These are phyloP conservation scores for Chinchilla lanigera DNA, from an alignment of 2,113 vertebrate species.

Conservation along the genomic window DNA sequence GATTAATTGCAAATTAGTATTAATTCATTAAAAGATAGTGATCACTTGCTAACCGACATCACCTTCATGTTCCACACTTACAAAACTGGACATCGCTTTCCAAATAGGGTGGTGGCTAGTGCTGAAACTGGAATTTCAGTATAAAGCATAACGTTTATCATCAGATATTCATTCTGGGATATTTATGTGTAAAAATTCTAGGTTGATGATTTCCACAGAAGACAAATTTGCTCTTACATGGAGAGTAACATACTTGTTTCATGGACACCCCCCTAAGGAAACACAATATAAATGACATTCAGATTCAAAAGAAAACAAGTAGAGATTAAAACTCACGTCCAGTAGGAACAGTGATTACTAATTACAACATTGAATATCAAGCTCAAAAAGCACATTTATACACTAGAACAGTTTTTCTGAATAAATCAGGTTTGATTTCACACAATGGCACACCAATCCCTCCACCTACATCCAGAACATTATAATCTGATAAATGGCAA, in stretches of 20 bases:
- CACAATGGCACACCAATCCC: slow-evolving; percentile 39
- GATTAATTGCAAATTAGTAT: neutral
- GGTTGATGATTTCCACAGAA: neutral
- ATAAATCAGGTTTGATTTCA: slow-evolving; percentile 67
- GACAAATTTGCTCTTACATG: slow-evolving; percentile 6
- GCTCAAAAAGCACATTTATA: slow-evolving; percentile 72
- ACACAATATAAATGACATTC: neutral
- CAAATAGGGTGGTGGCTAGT: neutral
- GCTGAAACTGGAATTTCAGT: neutral
- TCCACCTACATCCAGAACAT: slow-evolving; percentile 53
- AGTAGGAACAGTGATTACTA: neutral
- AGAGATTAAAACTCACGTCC: slow-evolving; percentile 4
- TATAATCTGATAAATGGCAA: slow-evolving; percentile 60
- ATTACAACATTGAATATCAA: slow-evolving; percentile 24
- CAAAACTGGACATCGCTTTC: neutral
- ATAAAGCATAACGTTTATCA: neutral
- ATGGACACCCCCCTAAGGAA: neutral
- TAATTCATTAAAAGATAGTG: neutral
- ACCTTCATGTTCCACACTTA: neutral
- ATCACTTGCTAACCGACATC: neutral
- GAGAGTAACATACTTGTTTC: neutral
- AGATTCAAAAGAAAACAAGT: neutral
- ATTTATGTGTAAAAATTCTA: slow-evolving; percentile 15
- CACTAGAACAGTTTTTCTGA: slow-evolving; percentile 60
- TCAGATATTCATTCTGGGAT: neutral